A percentile compares a stretch with the other conserved stretches of the same genome.
phyloP scores from a whole-genome alignment of 2,888 invertebrate genomes.

The Drosophila monieri region DNA sequence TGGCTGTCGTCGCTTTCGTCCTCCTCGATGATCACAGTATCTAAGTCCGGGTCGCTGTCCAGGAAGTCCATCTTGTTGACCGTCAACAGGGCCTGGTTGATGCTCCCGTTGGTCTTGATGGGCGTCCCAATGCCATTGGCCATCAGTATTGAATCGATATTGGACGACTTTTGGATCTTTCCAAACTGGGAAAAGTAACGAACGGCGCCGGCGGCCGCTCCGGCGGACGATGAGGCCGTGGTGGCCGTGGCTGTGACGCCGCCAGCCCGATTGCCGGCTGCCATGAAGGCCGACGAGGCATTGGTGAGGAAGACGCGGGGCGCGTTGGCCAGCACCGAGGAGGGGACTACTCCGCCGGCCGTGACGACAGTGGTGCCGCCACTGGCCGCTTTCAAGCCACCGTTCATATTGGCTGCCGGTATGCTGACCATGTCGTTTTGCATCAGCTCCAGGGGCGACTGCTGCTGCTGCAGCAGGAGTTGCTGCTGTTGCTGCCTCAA shows the following conservation, averaged over 20 bases:
- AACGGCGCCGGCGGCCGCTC: slow-evolving; percentile 43
- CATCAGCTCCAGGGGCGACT: slow-evolving; percentile 69
- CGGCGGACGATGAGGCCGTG: slow-evolving; percentile 18
- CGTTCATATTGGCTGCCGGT: slow-evolving; percentile 80
- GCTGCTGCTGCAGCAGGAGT: slow-evolving; percentile 42
- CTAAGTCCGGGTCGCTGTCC: neutral
- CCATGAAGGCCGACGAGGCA: slow-evolving; percentile 45
- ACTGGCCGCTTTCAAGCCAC: slow-evolving; percentile 65
- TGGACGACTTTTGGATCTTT: slow-evolving; percentile 55
- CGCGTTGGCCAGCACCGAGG: slow-evolving; percentile 61
- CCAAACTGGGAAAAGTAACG: slow-evolving; percentile 79
- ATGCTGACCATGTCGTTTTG: slow-evolving; percentile 83
- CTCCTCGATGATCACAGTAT: slow-evolving; percentile 11
- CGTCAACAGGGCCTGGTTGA: neutral
- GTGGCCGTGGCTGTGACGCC: slow-evolving; percentile 39
- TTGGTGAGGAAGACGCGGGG: slow-evolving; percentile 56
- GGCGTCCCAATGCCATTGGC: slow-evolving; percentile 58
- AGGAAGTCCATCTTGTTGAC: neutral
- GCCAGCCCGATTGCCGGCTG: slow-evolving; percentile 46
- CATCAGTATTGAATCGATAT: slow-evolving; percentile 60
- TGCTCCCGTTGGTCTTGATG: slow-evolving; percentile 44
- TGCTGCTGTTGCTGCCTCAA: slow-evolving; percentile 1
- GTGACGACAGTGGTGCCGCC: slow-evolving; percentile 45
- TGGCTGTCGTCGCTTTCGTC: slow-evolving; percentile 20
- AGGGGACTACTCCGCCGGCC: slow-evolving; percentile 43